phyloP scores from a whole-genome alignment of 2,888 invertebrate species.

The Merodon equestris region DNA sequence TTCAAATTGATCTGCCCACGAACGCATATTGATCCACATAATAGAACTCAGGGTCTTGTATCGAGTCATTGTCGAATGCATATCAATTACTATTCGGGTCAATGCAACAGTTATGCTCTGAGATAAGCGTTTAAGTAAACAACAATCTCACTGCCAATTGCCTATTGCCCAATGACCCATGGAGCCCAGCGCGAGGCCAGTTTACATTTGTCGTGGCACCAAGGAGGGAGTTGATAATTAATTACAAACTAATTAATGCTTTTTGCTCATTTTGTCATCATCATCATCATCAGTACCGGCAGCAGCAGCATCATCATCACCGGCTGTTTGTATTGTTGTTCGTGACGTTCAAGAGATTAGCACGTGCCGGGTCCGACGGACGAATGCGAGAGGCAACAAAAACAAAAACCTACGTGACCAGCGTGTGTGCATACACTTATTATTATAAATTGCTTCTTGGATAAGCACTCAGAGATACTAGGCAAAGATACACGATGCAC shows the following conservation, averaged over 20 bases:
- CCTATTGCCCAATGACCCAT: slow-evolving; percentile 53
- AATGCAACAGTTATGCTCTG: slow-evolving; percentile 43
- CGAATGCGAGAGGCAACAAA: background rate
- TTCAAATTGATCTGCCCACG: slow-evolving; percentile 35
- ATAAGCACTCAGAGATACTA: slow-evolving; percentile 31
- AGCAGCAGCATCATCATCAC: slow-evolving; percentile 4
- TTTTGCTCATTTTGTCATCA: slow-evolving; percentile 16
- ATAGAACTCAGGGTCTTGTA: background rate
- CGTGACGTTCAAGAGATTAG: slow-evolving; percentile 42
- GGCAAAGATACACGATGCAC: too few species aligned
- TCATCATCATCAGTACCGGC: background rate
- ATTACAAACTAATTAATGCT: slow-evolving; percentile 62
- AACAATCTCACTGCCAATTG: slow-evolving; percentile 4
- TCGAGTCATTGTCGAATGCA: slow-evolving; percentile 38
- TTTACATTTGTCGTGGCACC: slow-evolving; percentile 30
- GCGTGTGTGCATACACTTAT: slow-evolving; percentile 7
- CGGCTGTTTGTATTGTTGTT: slow-evolving; percentile 5
- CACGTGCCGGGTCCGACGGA: slow-evolving; percentile 45
- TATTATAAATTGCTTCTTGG: slow-evolving; percentile 21
- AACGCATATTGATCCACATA: slow-evolving; percentile 18
- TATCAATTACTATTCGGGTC: slow-evolving; percentile 63
- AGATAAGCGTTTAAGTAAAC: slow-evolving; percentile 47
- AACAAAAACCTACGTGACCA: slow-evolving; percentile 46
- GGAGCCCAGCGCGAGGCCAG: slow-evolving; percentile 34
- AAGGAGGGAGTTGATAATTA: slow-evolving; percentile 40